Evolutionary conservation across 2,113 vertebrate genomes (phyloP).

Genomic region (Pavo muticus): DNA sequence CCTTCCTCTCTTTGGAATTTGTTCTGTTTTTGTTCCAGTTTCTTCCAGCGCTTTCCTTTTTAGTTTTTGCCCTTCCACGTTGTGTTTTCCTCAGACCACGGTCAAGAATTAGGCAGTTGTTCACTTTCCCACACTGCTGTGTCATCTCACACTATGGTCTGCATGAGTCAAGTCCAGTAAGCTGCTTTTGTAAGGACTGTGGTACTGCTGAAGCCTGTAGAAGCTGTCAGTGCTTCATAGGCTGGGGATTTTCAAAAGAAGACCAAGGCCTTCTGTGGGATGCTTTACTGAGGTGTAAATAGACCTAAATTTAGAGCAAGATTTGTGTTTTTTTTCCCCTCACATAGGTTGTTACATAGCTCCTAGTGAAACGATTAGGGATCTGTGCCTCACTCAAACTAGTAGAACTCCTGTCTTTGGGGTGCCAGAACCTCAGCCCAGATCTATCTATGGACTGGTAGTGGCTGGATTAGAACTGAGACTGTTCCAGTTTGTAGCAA

Average conservation of each 20-base stretch:
- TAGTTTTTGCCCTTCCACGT: neutral
- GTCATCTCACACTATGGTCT: neutral
- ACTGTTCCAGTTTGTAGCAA: neutral
- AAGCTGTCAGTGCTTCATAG: neutral
- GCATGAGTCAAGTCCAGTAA: neutral
- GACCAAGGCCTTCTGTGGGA: neutral
- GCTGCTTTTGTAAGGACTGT: neutral
- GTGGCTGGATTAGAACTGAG: neutral
- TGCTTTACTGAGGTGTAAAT: neutral
- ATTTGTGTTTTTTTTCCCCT: neutral
- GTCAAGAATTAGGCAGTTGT: neutral
- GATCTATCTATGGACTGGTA: neutral
- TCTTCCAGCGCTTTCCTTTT: neutral
- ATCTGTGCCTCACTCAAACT: neutral
- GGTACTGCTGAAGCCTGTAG: neutral
- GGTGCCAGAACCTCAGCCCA: neutral
- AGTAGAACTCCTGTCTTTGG: neutral
- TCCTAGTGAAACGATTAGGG: neutral
- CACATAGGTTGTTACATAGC: neutral
- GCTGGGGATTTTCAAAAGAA: neutral
- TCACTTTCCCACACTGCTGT: neutral
- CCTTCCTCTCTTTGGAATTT: slow-evolving; percentile 44
- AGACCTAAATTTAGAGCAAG: neutral
- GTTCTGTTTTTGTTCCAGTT: slow-evolving; percentile 16
- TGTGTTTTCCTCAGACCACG: neutral